Conservation (phyloP, 2,888 invertebrate species). For the Drosophila diplacantha region DNA sequence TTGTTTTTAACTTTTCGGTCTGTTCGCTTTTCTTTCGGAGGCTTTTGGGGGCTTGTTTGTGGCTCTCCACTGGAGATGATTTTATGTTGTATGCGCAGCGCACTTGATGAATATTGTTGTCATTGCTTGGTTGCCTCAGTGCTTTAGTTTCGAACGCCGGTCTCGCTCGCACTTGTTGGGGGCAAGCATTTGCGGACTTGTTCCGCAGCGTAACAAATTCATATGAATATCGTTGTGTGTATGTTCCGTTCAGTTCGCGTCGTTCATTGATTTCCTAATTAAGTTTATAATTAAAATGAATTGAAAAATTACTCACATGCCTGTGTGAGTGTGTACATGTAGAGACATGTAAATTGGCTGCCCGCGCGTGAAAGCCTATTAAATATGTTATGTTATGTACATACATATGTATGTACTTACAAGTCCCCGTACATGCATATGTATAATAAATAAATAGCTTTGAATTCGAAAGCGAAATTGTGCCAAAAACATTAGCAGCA, state of each 20-base stretch:
- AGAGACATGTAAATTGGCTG: constrained; percentile 48
- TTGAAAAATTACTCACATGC: constrained; percentile 75
- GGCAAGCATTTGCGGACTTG: constrained; percentile 33
- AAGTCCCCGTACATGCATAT: constrained; percentile 9
- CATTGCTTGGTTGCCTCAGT: constrained; percentile 59
- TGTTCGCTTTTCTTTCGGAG: constrained; percentile 16
- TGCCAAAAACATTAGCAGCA: constrained; percentile 51
- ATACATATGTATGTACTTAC: constrained; percentile 34
- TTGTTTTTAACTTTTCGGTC: constrained; percentile 22
- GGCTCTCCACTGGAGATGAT: constrained; percentile 12
- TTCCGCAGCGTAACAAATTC: constrained; percentile 57
- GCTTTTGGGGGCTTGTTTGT: constrained; percentile 31
- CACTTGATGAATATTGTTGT: constrained; percentile 46
- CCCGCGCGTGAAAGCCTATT: constrained; percentile 50
- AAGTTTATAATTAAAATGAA: constrained; percentile 78
- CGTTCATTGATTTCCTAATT: constrained; percentile 77
- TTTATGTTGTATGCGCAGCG: constrained; percentile 36
- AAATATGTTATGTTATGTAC: constrained; percentile 40
- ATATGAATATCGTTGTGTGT: constrained; percentile 41
- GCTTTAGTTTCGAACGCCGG: constrained; percentile 39
- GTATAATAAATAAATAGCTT: constrained; percentile 43
- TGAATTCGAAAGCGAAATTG: constrained; percentile 56
- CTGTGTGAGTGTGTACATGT: constrained; percentile 18
- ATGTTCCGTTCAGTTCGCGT: constrained; percentile 62
- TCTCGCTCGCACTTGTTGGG: constrained; percentile 57